Conservation (phyloP, 2,888 invertebrate species). For the Sesia apiformis region DNA sequence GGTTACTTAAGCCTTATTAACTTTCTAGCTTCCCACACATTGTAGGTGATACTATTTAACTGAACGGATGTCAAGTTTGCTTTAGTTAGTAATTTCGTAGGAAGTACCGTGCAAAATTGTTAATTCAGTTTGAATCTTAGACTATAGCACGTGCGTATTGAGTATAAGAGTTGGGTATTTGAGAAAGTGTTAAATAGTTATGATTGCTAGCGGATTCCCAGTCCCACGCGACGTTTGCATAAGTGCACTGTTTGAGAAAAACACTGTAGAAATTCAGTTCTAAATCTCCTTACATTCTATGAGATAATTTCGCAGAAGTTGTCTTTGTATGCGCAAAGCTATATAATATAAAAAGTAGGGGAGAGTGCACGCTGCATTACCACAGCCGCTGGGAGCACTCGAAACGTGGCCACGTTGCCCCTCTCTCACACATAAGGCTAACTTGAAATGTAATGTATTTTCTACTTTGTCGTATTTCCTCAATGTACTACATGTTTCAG, state of each 20-base stretch:
- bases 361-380: too few relatives aligned
- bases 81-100: slow-evolving; percentile 9
- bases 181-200: background rate
- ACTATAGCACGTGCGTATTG: slow-evolving; percentile 11
- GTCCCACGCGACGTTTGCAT: slow-evolving; percentile 43
- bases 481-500: too few relatives aligned
- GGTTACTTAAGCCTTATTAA: slow-evolving; percentile 13
- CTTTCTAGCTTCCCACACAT: slow-evolving; percentile 35
- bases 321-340: background rate
- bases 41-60: slow-evolving; percentile 5
- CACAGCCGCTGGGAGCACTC: too few relatives aligned
- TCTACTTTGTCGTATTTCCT: too few relatives aligned
- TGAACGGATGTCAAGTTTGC: slow-evolving; percentile 20
- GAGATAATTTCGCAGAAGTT: background rate
- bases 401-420: too few relatives aligned
- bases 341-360: background rate
- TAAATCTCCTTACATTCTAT: background rate
- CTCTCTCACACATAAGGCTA: too few relatives aligned
- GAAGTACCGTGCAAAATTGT: slow-evolving; percentile 9
- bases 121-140: slow-evolving; percentile 5
- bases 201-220: slow-evolving; percentile 23
- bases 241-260: slow-evolving; percentile 36
- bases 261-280: slow-evolving; percentile 3
- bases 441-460: too few relatives aligned
- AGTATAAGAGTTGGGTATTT: background rate